Evolutionary conservation across 2,888 invertebrate species (phyloP).

Genomic region (Hypselothyrea guttata): DNA sequence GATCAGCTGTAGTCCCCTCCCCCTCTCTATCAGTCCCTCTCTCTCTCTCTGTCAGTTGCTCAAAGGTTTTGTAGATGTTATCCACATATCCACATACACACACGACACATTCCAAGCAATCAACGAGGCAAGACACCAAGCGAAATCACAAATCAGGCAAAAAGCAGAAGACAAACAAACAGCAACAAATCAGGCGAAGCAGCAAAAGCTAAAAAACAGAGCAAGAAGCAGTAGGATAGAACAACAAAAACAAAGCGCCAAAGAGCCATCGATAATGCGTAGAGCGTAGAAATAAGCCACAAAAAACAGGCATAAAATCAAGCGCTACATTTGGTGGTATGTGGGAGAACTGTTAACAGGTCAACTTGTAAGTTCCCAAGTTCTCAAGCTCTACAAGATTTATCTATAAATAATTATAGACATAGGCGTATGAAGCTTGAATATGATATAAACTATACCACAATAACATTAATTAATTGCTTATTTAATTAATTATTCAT

Average conservation of each 20-base stretch:
- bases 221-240: background rate
- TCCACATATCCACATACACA: constrained; percentile 24
- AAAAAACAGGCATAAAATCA: constrained; percentile 8
- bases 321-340: no score
- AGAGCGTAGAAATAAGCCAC: constrained; percentile 4
- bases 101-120: constrained; percentile 63
- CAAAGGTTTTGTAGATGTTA: constrained; percentile 39
- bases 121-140: constrained; percentile 62
- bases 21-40: background rate
- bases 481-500: no score
- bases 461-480: no score
- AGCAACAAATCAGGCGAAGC: constrained; percentile 5
- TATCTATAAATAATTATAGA: constrained; percentile 1
- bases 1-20: constrained; percentile 31
- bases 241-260: constrained; percentile 7
- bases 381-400: no score
- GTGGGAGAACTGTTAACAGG: constrained; percentile 4
- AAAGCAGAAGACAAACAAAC: constrained; percentile 30
- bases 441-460: no score
- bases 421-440: no score
- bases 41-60: background rate
- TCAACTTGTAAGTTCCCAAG: background rate
- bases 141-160: constrained; percentile 32
- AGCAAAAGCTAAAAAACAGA: constrained; percentile 1
- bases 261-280: constrained; percentile 17